Base-by-base conservation (phyloP, 2,888 invertebrate genomes). In the Harpagoxenus sublaevis region DNA sequence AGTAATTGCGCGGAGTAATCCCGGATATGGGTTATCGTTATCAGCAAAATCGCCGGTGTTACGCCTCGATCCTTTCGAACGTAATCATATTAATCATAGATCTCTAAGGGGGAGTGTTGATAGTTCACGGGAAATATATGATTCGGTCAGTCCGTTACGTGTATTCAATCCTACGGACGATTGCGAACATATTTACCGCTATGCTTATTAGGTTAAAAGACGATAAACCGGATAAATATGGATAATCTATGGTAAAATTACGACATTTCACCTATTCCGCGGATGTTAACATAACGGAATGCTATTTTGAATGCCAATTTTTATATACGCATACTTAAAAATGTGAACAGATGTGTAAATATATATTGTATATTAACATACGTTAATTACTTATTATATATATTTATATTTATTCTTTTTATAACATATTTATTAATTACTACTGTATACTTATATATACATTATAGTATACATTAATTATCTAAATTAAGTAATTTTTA, bases 1-100 rank as follows among this genome's bases (percentile, higher is more conserved):
- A 93, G 94, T 94, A 93, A 94, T 93, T 93, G 93, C 89, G 87
- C 89, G 84, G 84, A 89, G 92, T 91, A 92, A 93, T 93, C 90
- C 92, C 85, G 91, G 91, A 93, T 92, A 92, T 92, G 91, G 91
- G 92, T 92, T 94, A 93, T 93, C 92, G 92, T 87, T 84, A 86
- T 85, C 88, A 18, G 81, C 57, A 42, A 82, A 66, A 84, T 88
- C 87, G 51, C 28, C 57, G 28, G 60, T 89, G 60, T 84, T 75
- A 84, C 84, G 74, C 57, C 65, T 57, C 68, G 84, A 83, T 83
- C 81, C 45, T 65, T 48, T 28, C 65, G 63, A 53, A 62, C 42
- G 45, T 73, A 68, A 75, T 88, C 65, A 39, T 28, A 73, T 39
- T 73, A 68, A 75, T 88, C 65, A 39, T 28, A 73, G 55, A 65